Conservation (phyloP, 2,797 vertebrate genomes). For the Rhinella marina region DNA sequence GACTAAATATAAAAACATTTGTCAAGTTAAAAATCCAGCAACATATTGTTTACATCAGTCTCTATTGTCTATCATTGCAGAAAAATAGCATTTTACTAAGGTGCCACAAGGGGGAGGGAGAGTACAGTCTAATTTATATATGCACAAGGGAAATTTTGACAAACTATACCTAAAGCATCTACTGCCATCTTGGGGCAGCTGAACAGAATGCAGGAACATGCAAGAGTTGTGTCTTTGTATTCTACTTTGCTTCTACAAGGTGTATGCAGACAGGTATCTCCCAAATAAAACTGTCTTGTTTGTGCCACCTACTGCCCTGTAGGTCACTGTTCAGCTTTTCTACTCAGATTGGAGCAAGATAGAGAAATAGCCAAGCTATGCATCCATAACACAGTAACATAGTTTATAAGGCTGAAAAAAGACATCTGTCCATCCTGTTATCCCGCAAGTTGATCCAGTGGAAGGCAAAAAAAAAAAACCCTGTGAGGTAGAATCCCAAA, state of each 20-base stretch:
- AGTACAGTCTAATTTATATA: neutral
- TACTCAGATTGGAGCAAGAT: no score
- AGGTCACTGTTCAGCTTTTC: no score
- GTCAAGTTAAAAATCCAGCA: neutral
- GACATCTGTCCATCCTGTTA: no score
- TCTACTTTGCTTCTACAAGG: neutral
- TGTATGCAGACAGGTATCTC: neutral
- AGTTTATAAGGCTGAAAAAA: no score
- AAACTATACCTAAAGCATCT: neutral
- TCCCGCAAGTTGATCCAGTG: no score
- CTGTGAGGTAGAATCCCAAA: no score
- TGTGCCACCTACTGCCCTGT: no score
- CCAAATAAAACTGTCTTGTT: no score
- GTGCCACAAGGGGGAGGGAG: neutral
- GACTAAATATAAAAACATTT: neutral
- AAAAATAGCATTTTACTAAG: neutral
- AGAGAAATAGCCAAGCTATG: no score
- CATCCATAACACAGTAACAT: no score
- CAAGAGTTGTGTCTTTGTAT: neutral
- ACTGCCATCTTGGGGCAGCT: neutral
- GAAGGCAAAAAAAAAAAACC: no score
- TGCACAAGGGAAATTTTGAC: neutral
- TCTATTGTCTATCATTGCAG: neutral
- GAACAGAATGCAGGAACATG: neutral
- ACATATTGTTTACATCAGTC: neutral